Conservation (phyloP, 2,888 invertebrate species). For the Lochmaea capreae region DNA sequence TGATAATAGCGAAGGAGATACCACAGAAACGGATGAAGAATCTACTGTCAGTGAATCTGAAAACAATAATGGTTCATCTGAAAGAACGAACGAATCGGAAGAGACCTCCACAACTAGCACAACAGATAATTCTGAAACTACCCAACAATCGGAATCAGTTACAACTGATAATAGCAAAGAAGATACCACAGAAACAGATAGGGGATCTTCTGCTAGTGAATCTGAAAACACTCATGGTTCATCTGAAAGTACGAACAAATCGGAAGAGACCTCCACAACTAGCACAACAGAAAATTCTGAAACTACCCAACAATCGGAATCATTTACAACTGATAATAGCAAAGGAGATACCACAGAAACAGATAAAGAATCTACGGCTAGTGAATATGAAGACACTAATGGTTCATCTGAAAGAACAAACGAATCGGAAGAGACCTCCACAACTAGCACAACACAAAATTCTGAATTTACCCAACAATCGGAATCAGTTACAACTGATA, state of each 20-base stretch:
- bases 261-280: no score
- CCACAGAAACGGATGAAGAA: no score
- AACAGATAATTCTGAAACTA: background rate
- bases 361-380: background rate
- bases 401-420: background rate
- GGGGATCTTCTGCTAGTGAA: no score
- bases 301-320: background rate
- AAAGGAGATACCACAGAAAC: background rate
- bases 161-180: background rate
- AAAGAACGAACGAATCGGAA: background rate
- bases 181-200: background rate
- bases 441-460: conserved; percentile 68
- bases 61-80: background rate
- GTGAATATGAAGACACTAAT: background rate
- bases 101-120: background rate
- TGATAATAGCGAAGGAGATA: no score
- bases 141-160: background rate
- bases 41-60: background rate
- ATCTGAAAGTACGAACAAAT: no score
- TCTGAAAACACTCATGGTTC: no score
- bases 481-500: conserved; percentile 61
- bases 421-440: background rate
- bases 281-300: no score
- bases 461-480: conserved; percentile 68
- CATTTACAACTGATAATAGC: background rate